Evolutionary conservation across 2,888 invertebrate species (phyloP).

Genomic region (Uloborus plumipes): DNA sequence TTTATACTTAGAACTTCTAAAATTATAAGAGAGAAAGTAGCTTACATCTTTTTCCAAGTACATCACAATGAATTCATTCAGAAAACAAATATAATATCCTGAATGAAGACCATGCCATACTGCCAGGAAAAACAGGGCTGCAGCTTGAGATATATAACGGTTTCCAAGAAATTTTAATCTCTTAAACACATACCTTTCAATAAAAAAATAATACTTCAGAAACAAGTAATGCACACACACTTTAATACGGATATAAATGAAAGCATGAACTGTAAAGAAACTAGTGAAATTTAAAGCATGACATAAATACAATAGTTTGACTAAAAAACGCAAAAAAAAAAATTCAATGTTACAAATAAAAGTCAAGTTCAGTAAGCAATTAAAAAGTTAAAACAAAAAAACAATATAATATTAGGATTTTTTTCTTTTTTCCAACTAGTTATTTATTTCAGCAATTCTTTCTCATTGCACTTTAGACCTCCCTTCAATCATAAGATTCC

Average conservation of each 20-base stretch:
- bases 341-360: too few species aligned
- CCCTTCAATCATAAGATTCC: too few species aligned
- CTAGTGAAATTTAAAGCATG: too few species aligned
- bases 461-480: too few species aligned
- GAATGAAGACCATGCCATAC: conserved; percentile 96
- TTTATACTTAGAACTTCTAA: too few species aligned
- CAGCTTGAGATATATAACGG: conserved; percentile 82
- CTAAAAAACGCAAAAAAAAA: neutral
- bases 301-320: neutral
- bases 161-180: conserved; percentile 91
- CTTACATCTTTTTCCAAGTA: conserved; percentile 86
- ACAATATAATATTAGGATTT: too few species aligned
- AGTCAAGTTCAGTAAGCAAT: neutral
- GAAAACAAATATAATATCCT: conserved; percentile 94
- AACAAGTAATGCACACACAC: neutral
- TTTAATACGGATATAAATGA: neutral
- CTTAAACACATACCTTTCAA: conserved; percentile 85
- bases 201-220: neutral
- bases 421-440: too few species aligned
- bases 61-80: conserved; percentile 90
- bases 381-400: too few species aligned
- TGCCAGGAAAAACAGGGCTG: conserved; percentile 88
- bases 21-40: neutral
- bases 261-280: neutral
- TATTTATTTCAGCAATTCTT: too few species aligned